Conservation (phyloP, 2,113 vertebrate genomes). For the Thryonomys swinderianus region DNA sequence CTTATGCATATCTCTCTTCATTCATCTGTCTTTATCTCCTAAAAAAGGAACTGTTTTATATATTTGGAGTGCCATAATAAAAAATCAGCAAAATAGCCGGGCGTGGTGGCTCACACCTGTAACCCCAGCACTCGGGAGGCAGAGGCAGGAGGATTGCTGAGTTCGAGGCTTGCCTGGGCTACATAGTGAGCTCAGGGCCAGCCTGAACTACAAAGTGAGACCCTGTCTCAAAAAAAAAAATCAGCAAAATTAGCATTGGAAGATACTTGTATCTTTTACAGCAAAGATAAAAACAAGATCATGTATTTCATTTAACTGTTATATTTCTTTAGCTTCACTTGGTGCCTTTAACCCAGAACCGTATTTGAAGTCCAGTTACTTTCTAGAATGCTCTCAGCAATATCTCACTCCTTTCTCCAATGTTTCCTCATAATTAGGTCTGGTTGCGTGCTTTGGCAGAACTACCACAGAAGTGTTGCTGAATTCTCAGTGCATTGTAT, state of each 20-base stretch:
- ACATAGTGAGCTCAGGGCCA: too few relatives aligned
- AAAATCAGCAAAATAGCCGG: too few relatives aligned
- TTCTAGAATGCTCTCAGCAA: background rate
- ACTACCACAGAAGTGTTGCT: background rate
- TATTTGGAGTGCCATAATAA: background rate
- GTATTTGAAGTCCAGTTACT: constrained; percentile 10
- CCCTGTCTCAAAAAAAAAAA: too few relatives aligned
- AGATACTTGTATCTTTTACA: background rate
- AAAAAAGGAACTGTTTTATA: constrained; percentile 38
- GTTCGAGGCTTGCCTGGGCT: too few relatives aligned
- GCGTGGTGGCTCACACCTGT: too few relatives aligned
- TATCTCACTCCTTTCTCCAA: background rate
- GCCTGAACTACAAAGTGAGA: too few relatives aligned
- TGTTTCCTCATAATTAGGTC: background rate
- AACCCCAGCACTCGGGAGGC: too few relatives aligned
- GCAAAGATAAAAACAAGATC: constrained; percentile 48
- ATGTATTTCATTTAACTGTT: background rate
- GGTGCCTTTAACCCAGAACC: constrained; percentile 2
- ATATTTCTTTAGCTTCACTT: background rate
- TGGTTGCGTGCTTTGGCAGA: background rate
- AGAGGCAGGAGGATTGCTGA: too few relatives aligned
- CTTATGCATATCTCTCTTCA: background rate
- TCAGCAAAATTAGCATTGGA: constrained; percentile 31
- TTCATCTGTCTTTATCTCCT: background rate
- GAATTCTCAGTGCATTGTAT: background rate